Evolutionary conservation across 2,113 vertebrate species (phyloP), one percentile per base, ranked within the genome.

Genomic region (Protobothrops flavoviridis): DNA sequence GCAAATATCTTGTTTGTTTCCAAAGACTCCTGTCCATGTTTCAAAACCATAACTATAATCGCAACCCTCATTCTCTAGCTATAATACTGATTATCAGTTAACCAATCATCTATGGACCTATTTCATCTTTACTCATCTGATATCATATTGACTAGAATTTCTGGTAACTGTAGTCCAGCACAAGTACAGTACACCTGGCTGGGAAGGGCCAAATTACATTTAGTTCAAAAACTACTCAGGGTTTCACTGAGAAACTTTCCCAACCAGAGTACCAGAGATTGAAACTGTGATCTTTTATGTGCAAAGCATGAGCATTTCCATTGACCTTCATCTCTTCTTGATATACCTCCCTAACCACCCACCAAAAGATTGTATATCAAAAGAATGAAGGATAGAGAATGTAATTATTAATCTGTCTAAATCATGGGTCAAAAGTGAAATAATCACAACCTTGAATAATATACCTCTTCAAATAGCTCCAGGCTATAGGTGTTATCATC

Each of bases 401-500:
- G 15, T 57, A 89, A 29, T 33, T n/a, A 29, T 23, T 24, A 91
- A 53, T 39, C 21, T 53, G 13, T 6, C 24, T 53, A 3, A 39
- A 91, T 91, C n/a, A 85, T 8, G 3, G n/a, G 50, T 33, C 45
- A 85, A 26, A 50, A 29, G 53, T 61, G 45, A 89, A 50, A 23
- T 24, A 5, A 53, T 9, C 23, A 26, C 39, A 52, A 56, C 6
- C 33, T 92, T 48, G 81, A 0, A 0, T 24, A 6, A 85, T 95
- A 96, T 96, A 99, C 99, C 98, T 99, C 99, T 93, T 99, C 99
- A 96, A 99, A 99, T 94, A 99, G 98, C 94, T 99, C 98, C 97
- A 99, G 97, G 96, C 99, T 99, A 96, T 99, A 99, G 1, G 99
- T 99, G 96, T 99, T 99, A 97, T 99, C 99, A 95, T 99, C 99